phyloP scores from a whole-genome alignment of 37 sponge, comb jelly and placozoan genomes.

The Mnemiopsis leidyi region DNA sequence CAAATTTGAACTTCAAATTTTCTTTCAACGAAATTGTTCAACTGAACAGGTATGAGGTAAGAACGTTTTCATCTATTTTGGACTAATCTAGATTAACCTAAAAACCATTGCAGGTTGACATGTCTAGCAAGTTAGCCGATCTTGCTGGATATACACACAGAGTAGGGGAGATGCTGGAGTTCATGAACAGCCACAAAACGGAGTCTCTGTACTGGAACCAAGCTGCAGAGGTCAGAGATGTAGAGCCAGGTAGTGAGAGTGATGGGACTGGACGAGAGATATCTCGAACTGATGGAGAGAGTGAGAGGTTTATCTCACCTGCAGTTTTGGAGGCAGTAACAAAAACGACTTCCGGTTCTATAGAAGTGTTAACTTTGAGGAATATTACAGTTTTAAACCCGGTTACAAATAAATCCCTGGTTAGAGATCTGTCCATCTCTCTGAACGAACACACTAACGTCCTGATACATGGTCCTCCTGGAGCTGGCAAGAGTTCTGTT shows the following conservation, averaged over 20 bases:
- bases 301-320: neutral
- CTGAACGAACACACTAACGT: neutral
- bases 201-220: neutral
- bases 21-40: no score
- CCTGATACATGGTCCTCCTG: conserved; percentile 52
- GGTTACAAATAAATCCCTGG: neutral
- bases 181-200: neutral
- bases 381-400: conserved; percentile 21
- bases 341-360: neutral
- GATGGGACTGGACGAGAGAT: neutral
- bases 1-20: no score
- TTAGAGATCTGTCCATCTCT: neutral
- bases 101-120: conserved; percentile 8
- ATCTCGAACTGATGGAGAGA: neutral
- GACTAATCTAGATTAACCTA: no score
- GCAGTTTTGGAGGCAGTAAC: neutral
- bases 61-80: no score
- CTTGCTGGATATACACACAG: conserved; percentile 23
- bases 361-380: neutral
- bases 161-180: conserved; percentile 55
- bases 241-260: neutral
- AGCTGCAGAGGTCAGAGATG: neutral
- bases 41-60: no score
- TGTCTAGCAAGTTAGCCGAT: conserved; percentile 40
- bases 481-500: conserved; percentile 24